These are phyloP conservation scores for Sarcophilus harrisii DNA, from an alignment of 2,797 vertebrate genomes.

Conservation along the genomic window DNA sequence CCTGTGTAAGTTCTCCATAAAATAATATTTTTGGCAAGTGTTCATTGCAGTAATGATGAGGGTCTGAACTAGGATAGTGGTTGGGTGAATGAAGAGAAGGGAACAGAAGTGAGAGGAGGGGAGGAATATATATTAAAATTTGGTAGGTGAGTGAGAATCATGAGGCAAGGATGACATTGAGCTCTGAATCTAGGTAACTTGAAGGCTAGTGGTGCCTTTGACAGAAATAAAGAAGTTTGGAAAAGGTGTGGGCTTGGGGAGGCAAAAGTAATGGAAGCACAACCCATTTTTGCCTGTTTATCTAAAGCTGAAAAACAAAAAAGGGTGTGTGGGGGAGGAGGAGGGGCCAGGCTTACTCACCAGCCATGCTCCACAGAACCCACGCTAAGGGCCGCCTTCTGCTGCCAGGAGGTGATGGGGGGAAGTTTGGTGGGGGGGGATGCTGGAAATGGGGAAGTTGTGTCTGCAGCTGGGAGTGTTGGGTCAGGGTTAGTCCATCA, in stretches of 20 bases:
- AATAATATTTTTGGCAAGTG: no score
- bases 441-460: not conserved
- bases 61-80: not conserved
- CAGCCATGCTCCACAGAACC: not conserved
- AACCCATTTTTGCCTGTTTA: not conserved
- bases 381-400: not conserved
- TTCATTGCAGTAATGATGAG: not conserved
- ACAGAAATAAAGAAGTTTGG: not conserved
- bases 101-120: not conserved
- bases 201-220: not conserved
- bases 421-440: not conserved
- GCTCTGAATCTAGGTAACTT: not conserved
- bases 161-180: not conserved
- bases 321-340: not conserved
- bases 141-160: not conserved
- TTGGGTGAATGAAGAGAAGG: not conserved
- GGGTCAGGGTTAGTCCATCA: not conserved
- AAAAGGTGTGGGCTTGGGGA: not conserved
- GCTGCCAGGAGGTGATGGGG: not conserved
- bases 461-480: not conserved
- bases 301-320: not conserved
- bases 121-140: not conserved
- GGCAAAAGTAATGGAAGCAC: not conserved
- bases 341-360: not conserved
- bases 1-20: no score